A percentile compares a stretch with the other conserved stretches of the same genome.
Conservation (phyloP, 2,888 invertebrate genomes). For the Catocala fraxini region DNA sequence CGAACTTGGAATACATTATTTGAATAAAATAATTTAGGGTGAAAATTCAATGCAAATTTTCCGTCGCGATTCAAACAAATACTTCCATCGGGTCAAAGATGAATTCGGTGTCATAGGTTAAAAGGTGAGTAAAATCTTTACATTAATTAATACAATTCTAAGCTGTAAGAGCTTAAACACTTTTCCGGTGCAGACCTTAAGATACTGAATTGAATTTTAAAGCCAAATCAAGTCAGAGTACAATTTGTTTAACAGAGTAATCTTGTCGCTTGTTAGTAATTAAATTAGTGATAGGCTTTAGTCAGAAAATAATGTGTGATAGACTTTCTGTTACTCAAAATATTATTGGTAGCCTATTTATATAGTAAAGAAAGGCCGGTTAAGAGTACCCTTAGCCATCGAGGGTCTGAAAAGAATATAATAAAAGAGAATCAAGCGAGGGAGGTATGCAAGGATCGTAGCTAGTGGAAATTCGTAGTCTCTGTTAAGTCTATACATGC, state of each 20-base stretch:
- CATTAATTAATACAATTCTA: constrained; percentile 31
- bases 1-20: no score
- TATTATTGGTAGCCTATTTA: no score
- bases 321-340: no score
- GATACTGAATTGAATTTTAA: constrained; percentile 41
- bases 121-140: constrained; percentile 29
- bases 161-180: constrained; percentile 27
- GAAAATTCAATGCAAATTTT: not conserved
- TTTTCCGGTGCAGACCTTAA: constrained; percentile 13
- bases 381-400: no score
- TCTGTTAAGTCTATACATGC: no score
- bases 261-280: not conserved
- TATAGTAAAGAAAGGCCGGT: no score
- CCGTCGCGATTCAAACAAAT: not conserved
- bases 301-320: not conserved
- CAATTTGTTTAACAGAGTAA: not conserved
- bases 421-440: no score
- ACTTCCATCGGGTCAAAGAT: constrained; percentile 9
- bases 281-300: not conserved
- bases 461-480: no score
- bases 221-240: constrained; percentile 27
- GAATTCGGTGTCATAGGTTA: not conserved
- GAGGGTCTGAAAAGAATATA: no score
- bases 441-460: no score
- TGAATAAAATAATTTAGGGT: no score